Evolutionary conservation across 2,888 invertebrate genomes (phyloP).

Genomic region (Epinotia brunnichana): DNA sequence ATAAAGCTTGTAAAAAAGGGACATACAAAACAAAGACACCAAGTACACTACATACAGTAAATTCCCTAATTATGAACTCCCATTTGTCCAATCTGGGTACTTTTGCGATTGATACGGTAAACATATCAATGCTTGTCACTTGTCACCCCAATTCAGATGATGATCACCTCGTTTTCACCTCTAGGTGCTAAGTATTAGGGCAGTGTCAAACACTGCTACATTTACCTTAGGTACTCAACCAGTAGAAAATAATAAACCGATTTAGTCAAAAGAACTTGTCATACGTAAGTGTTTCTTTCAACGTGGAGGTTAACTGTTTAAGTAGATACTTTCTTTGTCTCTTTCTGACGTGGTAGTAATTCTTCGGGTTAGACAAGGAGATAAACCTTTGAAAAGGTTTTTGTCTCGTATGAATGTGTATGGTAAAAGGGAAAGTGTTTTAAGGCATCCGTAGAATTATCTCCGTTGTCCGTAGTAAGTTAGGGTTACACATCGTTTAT

Average conservation of each 20-base stretch:
- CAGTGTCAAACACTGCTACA: no score
- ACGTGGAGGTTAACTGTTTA: neutral
- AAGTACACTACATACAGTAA: no score
- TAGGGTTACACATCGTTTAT: slow-evolving; percentile 21
- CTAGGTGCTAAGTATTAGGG: no score
- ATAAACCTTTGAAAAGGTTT: slow-evolving; percentile 27
- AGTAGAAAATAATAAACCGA: neutral
- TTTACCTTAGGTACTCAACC: no score
- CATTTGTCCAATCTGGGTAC: no score
- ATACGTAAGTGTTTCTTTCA: neutral
- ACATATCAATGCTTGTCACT: no score
- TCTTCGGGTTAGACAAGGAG: slow-evolving; percentile 27
- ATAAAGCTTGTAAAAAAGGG: no score
- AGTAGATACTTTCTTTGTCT: slow-evolving; percentile 18
- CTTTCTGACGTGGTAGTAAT: slow-evolving; percentile 16
- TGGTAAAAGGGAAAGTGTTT: slow-evolving; percentile 38
- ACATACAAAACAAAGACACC: no score
- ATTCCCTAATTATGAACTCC: no score
- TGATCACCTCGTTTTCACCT: no score
- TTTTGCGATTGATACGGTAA: no score
- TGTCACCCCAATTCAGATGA: no score
- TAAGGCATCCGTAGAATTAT: slow-evolving; percentile 29
- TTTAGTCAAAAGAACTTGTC: neutral
- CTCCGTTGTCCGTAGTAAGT: neutral
- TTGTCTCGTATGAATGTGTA: slow-evolving; percentile 34